These are phyloP conservation scores for Hemitrygon akajei DNA, from an alignment of 2,797 vertebrate genomes.

Conservation along the genomic window DNA sequence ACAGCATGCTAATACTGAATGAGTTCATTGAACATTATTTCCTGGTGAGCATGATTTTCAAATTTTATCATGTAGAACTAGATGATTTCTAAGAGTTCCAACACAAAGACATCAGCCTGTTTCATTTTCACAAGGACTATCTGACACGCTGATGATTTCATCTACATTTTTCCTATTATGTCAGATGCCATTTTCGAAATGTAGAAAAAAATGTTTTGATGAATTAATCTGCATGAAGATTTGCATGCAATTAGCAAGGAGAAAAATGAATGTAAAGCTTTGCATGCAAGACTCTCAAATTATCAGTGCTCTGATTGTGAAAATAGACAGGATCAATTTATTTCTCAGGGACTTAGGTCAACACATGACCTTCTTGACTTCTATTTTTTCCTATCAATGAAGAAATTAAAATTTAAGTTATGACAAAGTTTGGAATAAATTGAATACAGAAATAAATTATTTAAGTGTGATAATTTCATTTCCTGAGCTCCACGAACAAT, in stretches of 20 bases:
- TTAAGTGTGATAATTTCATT: neutral
- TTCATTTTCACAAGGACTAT: no score
- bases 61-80: neutral
- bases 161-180: no score
- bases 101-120: no score
- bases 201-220: neutral
- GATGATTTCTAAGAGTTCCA: neutral
- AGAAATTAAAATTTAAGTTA: neutral
- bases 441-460: neutral
- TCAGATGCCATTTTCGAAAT: no score
- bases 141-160: no score
- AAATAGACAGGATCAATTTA: neutral
- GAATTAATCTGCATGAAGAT: constrained; percentile 90
- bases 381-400: neutral
- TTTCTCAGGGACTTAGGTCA: neutral
- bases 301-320: neutral
- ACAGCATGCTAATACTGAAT: no score
- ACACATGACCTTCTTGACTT: neutral
- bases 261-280: neutral
- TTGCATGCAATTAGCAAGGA: constrained; percentile 49
- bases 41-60: neutral
- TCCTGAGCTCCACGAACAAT: neutral
- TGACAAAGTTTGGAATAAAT: neutral
- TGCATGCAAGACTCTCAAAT: neutral
- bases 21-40: neutral